Conservation (phyloP, 1,140 invertebrate genomes). For the Aphidius gifuensis region DNA sequence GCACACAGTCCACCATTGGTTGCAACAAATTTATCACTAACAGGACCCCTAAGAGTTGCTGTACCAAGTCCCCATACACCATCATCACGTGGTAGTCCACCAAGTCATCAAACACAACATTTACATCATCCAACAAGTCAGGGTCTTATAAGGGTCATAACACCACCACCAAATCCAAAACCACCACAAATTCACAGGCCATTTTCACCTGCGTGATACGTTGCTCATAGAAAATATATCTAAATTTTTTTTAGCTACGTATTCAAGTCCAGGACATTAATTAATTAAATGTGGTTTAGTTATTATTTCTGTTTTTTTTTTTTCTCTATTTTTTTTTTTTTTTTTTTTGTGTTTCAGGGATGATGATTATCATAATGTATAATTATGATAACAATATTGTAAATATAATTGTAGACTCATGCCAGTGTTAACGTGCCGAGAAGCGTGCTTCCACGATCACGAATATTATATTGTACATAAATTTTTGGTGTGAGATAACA, state of each 20-base stretch:
- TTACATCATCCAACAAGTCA: slow-evolving; percentile 38
- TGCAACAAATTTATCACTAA: slow-evolving; percentile 52
- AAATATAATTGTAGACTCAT: no score
- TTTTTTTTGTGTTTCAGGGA: not conserved
- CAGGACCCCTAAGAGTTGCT: slow-evolving; percentile 49
- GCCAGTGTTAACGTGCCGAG: no score
- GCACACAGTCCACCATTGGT: slow-evolving; percentile 53
- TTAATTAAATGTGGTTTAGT: no score
- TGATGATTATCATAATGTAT: no score
- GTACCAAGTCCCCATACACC: slow-evolving; percentile 54
- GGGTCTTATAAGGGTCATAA: slow-evolving; percentile 47
- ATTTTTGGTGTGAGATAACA: no score
- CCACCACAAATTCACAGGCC: slow-evolving; percentile 52
- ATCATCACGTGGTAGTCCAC: slow-evolving; percentile 50
- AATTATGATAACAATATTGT: no score
- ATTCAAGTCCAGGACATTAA: no score
- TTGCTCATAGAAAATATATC: not conserved
- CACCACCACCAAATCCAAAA: slow-evolving; percentile 47
- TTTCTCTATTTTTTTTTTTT: no score
- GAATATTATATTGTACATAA: no score
- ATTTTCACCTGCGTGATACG: slow-evolving; percentile 54
- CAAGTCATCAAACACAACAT: slow-evolving; percentile 32
- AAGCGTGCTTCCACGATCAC: no score
- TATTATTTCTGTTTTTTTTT: no score
- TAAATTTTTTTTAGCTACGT: no score